Evolutionary conservation across 2,797 vertebrate species (phyloP), one percentile per base, ranked within the genome.

Genomic region (Lutjanus argentimaculatus): DNA sequence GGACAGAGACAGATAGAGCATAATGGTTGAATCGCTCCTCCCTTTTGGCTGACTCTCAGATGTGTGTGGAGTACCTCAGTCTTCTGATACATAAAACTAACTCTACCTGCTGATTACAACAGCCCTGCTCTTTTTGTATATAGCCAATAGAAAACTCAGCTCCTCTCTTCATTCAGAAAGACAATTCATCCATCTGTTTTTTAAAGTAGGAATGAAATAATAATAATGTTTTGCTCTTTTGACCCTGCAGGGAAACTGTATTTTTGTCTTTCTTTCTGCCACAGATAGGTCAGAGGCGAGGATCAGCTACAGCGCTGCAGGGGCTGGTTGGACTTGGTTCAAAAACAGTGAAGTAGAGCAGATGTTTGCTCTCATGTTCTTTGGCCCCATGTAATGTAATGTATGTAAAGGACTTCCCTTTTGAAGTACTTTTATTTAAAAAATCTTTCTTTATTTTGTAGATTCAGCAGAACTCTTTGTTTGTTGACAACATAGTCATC

Each of bases 1-100:
- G 70, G 72, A 85, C 14, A 12, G 59, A 75, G 19, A 69, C 57
- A 75, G 1, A 65, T 36, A 14, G 51, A 72, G 25, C 14, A 11
- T 45, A 55, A 56, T 25, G 71, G 61, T 71, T n/a, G n/a, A 49
- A 75, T 62, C 42, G 52, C 15, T 45, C 21, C 40, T 53, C 19
- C 30, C 30, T 43, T 43, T 42, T 81, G 36, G 46, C 25, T 46
- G 48, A 59, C 14, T 56, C 63, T 36, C 25, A n/a, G n/a, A n/a
- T 66, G 7, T 72, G 55, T 48, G 69, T 68, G 17, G 10, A 68
- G 57, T 48, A 72, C 40, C 51, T 69, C 6, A 12, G 21, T 70
- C 43, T 25, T 61, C 58, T 61, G 61, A 53, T 67, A 12, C 13
- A 71, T 51, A 21, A 61, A 12, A 51, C 63, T 71, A 36, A 58